phyloP scores from a whole-genome alignment of 2,113 vertebrate genomes.

The rat (Rattus norvegicus) region GRCr8 NC_086034.1:37828001-37828500 shows the following conservation, averaged over 20 bases:
- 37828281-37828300: neutral
- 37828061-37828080: neutral
- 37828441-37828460: neutral
- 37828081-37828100: neutral
- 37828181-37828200: neutral
- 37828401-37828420: neutral
- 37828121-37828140: neutral
- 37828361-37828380: neutral
- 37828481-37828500: neutral
- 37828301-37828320: neutral
- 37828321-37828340: neutral
- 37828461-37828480: neutral
- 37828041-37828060: neutral
- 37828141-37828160: neutral
- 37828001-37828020: neutral
- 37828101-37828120: neutral
- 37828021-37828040: neutral
- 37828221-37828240: neutral
- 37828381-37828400: neutral
- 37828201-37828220: neutral
- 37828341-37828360: neutral
- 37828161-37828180: neutral
- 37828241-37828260: neutral
- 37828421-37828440: neutral
- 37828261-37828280: neutral